Evolutionary conservation across 2,797 vertebrate species (phyloP).

Genomic region (Microcaecilia unicolor): DNA sequence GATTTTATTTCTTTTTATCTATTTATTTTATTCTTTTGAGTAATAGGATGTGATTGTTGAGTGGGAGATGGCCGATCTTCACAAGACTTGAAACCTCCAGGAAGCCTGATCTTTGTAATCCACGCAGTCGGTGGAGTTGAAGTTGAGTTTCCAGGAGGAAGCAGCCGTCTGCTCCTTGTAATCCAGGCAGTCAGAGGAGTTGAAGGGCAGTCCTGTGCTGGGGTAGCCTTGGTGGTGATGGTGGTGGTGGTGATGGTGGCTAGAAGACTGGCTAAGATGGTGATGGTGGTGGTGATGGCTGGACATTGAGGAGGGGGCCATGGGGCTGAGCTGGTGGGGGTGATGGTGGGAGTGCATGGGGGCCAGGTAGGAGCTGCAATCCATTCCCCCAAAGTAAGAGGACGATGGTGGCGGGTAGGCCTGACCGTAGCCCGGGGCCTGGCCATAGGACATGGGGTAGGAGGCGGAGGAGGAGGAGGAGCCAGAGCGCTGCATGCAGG

Average conservation of each 20-base stretch:
- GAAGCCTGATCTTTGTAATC: slow-evolving; percentile 98
- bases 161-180: slow-evolving; percentile 92
- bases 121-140: slow-evolving; percentile 95
- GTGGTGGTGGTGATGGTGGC: slow-evolving; percentile 86
- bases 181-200: slow-evolving; percentile 96
- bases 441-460: slow-evolving; percentile 90
- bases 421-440: slow-evolving; percentile 82
- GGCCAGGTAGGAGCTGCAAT: slow-evolving; percentile 88
- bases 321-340: slow-evolving; percentile 84
- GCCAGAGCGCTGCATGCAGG: slow-evolving; percentile 87
- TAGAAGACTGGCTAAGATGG: slow-evolving; percentile 79
- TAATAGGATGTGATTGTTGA: background rate
- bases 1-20: background rate
- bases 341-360: slow-evolving; percentile 96
- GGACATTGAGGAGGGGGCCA: slow-evolving; percentile 83
- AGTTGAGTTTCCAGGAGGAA: slow-evolving; percentile 97
- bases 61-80: slow-evolving; percentile 45
- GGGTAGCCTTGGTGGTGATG: slow-evolving; percentile 84
- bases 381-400: slow-evolving; percentile 91
- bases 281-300: slow-evolving; percentile 79
- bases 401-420: slow-evolving; percentile 85
- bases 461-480: slow-evolving; percentile 62
- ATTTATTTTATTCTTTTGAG: background rate
- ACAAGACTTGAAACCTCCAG: slow-evolving; percentile 98
- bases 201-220: slow-evolving; percentile 78